Evolutionary conservation across 2,888 invertebrate species (phyloP).

Genomic region (Gymnoscelis rufifasciata): DNA sequence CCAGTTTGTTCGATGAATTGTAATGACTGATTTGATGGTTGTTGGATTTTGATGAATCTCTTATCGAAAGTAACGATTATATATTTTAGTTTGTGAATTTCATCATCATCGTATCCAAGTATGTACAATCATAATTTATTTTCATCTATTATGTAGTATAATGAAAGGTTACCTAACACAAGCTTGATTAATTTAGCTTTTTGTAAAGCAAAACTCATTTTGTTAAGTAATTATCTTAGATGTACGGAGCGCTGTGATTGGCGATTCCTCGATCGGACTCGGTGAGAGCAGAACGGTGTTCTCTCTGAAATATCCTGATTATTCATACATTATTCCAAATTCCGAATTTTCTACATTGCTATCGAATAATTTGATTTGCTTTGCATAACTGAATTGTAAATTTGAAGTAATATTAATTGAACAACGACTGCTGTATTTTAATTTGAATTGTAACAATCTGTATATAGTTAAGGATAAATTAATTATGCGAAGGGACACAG

Average conservation of each 20-base stretch:
- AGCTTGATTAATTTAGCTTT: background rate
- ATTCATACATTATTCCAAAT: conserved; percentile 23
- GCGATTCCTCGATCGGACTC: conserved; percentile 5
- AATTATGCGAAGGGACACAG: conserved; percentile 12
- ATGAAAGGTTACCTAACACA: background rate
- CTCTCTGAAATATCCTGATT: conserved; percentile 9
- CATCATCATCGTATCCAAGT: no score
- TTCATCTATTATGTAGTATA: no score
- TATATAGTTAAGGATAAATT: conserved; percentile 19
- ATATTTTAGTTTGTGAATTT: no score
- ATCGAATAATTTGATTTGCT: conserved; percentile 23
- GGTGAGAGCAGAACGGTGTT: conserved; percentile 11
- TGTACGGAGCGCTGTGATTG: background rate
- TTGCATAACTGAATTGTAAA: conserved; percentile 35
- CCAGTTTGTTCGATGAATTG: no score
- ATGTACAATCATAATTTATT: no score
- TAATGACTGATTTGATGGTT: no score
- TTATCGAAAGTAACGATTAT: no score
- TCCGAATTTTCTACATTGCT: conserved; percentile 20
- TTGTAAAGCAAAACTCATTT: background rate
- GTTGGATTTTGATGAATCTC: no score
- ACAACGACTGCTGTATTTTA: conserved; percentile 42
- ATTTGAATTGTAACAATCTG: conserved; percentile 32
- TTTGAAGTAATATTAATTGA: conserved; percentile 30
- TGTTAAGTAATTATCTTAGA: background rate